phyloP scores from a whole-genome alignment of 2,797 vertebrate genomes.

The Halcyon chelicuti region DNA sequence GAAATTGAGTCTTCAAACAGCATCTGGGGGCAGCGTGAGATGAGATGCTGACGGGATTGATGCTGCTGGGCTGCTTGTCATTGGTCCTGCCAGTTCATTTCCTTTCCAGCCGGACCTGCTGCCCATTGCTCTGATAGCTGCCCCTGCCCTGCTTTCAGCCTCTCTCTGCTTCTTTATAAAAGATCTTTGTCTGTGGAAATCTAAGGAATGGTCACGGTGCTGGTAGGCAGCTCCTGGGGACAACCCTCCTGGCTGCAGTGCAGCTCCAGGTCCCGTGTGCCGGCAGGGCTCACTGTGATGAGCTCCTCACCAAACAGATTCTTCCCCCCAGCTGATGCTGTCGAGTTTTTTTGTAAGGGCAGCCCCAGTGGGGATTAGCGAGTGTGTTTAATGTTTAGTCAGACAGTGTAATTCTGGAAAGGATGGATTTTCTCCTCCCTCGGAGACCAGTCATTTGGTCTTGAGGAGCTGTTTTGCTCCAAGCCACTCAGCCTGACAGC shows the following conservation, averaged over 20 bases:
- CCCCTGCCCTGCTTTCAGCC: not conserved
- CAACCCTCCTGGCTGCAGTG: accelerated
- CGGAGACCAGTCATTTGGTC: not conserved
- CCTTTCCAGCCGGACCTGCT: not conserved
- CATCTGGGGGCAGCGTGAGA: accelerated
- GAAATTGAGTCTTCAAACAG: not conserved
- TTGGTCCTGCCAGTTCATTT: not conserved
- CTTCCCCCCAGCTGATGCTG: not conserved
- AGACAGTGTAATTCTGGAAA: not conserved
- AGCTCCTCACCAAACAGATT: not conserved
- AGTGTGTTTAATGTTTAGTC: not conserved
- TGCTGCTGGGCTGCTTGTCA: not conserved
- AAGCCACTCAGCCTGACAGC: not conserved
- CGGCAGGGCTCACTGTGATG: accelerated
- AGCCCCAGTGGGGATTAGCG: not conserved
- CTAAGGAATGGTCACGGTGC: accelerated
- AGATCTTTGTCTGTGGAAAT: accelerated
- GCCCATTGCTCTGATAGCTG: accelerated
- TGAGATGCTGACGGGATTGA: not conserved
- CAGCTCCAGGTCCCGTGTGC: not conserved
- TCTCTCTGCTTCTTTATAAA: not conserved
- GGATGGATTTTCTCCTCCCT: slow-evolving; percentile 1
- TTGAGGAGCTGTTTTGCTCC: not conserved
- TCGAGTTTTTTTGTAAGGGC: not conserved
- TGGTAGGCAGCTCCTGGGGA: accelerated